Conservation (phyloP, 1,140 invertebrate species). For the Bombus balteatus region DNA sequence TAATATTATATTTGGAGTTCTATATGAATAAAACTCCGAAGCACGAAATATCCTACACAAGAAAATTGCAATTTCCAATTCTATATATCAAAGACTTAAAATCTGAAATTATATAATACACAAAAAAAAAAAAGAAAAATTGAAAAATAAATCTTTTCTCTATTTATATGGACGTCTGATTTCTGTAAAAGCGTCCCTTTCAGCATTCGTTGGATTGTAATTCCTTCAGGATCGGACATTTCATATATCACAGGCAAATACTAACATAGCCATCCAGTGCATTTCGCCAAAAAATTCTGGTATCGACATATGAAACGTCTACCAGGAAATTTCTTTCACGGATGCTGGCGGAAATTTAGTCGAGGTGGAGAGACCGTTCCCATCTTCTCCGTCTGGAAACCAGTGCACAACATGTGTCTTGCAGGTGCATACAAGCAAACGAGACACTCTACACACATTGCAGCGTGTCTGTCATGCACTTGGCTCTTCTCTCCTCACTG, state of each 20-base stretch:
- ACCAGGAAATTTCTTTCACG: constrained; percentile 6
- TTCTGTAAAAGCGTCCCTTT: background rate
- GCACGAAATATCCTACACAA: too few species aligned
- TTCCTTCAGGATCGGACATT: background rate
- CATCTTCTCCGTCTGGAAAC: constrained; percentile 18
- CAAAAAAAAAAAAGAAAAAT: background rate
- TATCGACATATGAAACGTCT: background rate
- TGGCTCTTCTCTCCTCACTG: background rate
- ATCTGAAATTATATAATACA: background rate
- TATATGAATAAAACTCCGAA: too few species aligned
- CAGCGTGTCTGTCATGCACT: constrained; percentile 6
- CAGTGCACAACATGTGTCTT: constrained; percentile 42
- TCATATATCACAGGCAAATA: background rate
- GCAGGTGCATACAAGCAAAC: constrained; percentile 49
- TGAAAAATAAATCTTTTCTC: background rate
- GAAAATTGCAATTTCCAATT: background rate
- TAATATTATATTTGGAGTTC: too few species aligned
- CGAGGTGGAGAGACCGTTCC: background rate
- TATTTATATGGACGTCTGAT: background rate
- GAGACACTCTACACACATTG: constrained; percentile 16
- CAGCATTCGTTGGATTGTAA: background rate
- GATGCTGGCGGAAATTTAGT: constrained; percentile 34
- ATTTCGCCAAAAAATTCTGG: background rate
- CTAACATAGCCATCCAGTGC: background rate
- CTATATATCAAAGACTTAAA: too few species aligned